These are phyloP conservation scores for Ailurus styani DNA, from an alignment of 2,113 vertebrate genomes.

Conservation along the genomic window DNA sequence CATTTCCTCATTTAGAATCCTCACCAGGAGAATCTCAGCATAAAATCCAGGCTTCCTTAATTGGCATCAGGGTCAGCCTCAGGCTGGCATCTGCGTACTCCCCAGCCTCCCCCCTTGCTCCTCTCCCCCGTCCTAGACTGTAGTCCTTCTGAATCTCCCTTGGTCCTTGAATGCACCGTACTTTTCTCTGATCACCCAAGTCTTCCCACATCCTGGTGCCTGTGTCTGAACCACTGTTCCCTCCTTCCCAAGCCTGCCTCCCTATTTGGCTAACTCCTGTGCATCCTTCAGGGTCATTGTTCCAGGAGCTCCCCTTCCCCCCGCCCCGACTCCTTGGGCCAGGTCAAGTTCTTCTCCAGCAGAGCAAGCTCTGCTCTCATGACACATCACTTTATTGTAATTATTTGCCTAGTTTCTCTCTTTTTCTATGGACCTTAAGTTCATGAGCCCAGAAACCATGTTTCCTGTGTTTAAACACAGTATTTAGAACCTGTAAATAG, in stretches of 20 bases:
- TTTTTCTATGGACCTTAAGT: background rate
- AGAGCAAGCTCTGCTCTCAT: background rate
- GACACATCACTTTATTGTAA: background rate
- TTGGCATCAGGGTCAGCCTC: background rate
- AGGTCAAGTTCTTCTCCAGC: background rate
- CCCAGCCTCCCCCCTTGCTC: too few relatives aligned
- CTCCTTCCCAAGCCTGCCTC: background rate
- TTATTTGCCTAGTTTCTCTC: background rate
- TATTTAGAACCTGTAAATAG: background rate
- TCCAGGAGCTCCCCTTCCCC: accelerated
- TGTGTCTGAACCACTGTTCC: background rate
- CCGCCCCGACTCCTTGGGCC: background rate
- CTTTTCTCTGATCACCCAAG: background rate
- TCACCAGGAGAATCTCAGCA: background rate
- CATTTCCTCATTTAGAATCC: background rate
- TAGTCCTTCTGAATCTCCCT: background rate
- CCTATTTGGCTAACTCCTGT: background rate
- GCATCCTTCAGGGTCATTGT: background rate
- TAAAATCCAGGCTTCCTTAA: background rate
- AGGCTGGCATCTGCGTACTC: too few relatives aligned
- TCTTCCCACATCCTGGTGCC: background rate
- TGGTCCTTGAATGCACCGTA: background rate
- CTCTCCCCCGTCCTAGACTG: too few relatives aligned
- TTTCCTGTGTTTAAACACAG: background rate
- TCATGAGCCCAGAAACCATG: background rate